Conservation (phyloP, 2,888 invertebrate species). For the Ephialtes manifestator region DNA sequence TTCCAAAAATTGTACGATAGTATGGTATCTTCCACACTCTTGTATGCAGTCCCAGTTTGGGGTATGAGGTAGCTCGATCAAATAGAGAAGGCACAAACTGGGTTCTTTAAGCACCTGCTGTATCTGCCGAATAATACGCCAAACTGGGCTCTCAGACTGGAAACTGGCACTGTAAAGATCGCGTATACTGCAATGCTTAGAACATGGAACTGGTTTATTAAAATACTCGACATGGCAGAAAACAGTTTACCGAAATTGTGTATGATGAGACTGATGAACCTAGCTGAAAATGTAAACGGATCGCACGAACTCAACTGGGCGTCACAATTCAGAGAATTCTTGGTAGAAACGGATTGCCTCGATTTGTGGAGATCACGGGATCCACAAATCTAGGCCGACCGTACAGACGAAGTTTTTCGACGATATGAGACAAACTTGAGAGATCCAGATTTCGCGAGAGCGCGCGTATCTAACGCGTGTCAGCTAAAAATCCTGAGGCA, state of each 20-base stretch:
- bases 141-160: constrained; percentile 24
- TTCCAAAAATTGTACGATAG: constrained; percentile 34
- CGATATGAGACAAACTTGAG: neutral
- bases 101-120: constrained; percentile 44
- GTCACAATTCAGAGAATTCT: constrained; percentile 42
- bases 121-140: constrained; percentile 20
- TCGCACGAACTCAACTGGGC: constrained; percentile 30
- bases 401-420: constrained; percentile 15
- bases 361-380: constrained; percentile 11
- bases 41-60: constrained; percentile 34
- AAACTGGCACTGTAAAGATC: constrained; percentile 17
- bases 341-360: neutral
- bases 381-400: neutral
- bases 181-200: constrained; percentile 14
- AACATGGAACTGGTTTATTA: constrained; percentile 35
- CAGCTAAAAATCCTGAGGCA: constrained; percentile 32
- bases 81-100: constrained; percentile 37
- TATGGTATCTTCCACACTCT: constrained; percentile 37
- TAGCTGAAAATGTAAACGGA: neutral
- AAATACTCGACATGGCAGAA: constrained; percentile 13
- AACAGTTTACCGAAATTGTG: constrained; percentile 24
- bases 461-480: constrained; percentile 15
- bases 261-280: constrained; percentile 17
- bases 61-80: constrained; percentile 49
- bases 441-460: constrained; percentile 9